Percentiles rank a stretch among this genome's conserved stretches.
Evolutionary conservation across 2,888 invertebrate genomes (phyloP).

Genomic region (Mantis religiosa): DNA sequence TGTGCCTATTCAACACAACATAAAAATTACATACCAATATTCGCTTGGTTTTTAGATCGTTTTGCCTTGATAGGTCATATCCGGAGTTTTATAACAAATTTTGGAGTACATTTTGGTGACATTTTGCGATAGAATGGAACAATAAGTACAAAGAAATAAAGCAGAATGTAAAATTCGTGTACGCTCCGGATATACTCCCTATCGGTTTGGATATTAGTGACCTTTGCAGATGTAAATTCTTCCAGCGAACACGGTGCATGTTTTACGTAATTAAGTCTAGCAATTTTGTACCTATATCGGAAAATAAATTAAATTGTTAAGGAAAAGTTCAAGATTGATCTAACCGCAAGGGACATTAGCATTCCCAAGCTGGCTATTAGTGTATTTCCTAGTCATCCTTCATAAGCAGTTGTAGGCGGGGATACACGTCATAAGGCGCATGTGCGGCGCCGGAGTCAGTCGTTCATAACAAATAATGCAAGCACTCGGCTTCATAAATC

Average conservation of each 20-base stretch:
- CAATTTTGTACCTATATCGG: not conserved
- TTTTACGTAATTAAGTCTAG: not conserved
- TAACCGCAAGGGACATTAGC: not conserved
- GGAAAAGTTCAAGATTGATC: not conserved
- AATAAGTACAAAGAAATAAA: no score
- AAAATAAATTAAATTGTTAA: not conserved
- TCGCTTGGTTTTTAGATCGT: no score
- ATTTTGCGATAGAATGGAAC: no score
- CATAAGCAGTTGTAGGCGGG: not conserved
- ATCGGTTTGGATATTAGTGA: no score
- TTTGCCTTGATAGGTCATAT: no score
- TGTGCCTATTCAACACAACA: no score
- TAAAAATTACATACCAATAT: no score
- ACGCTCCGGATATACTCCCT: no score
- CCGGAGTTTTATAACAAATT: no score
- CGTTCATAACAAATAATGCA: not conserved
- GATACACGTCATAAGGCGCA: not conserved
- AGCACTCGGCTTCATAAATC: not conserved
- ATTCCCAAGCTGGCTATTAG: not conserved
- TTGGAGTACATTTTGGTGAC: no score
- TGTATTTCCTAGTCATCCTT: not conserved
- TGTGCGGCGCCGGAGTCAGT: not conserved
- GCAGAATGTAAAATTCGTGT: no score
- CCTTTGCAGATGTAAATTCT: not conserved
- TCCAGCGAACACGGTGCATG: not conserved